Conservation (phyloP, 2,113 vertebrate species). For the Gasterosteus aculeatus region DNA sequence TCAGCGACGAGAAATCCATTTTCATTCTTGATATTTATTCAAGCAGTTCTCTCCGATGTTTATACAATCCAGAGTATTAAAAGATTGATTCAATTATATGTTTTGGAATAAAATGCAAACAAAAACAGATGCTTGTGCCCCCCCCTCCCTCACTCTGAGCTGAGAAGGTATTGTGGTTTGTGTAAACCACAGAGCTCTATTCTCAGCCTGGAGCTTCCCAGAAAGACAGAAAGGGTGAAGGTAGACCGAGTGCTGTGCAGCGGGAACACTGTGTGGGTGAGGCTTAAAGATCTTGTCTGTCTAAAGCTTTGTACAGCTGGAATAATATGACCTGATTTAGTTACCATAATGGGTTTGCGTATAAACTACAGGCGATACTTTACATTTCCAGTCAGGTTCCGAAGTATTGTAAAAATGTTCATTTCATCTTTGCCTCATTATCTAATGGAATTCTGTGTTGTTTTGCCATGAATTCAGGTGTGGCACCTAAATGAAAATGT, state of each 20-base stretch:
- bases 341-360: constrained; percentile 47
- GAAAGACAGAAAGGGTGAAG: constrained; percentile 66
- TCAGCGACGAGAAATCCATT: constrained; percentile 89
- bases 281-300: constrained; percentile 69
- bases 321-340: constrained; percentile 61
- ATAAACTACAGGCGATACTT: constrained; percentile 20
- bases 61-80: constrained; percentile 93
- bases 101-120: constrained; percentile 93
- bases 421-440: background rate
- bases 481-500: background rate
- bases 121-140: constrained; percentile 82
- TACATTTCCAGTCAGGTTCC: background rate
- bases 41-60: constrained; percentile 83
- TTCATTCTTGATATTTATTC: constrained; percentile 89
- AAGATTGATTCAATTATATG: constrained; percentile 96
- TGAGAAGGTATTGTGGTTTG: constrained; percentile 76
- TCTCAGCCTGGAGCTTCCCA: constrained; percentile 70
- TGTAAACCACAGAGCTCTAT: constrained; percentile 76
- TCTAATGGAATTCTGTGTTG: background rate
- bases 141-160: constrained; percentile 64
- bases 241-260: constrained; percentile 66
- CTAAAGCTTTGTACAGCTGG: constrained; percentile 46
- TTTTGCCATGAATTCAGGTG: background rate
- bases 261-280: constrained; percentile 70
- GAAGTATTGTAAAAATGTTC: background rate